Percentiles rank a stretch among this genome's conserved stretches.
Evolutionary conservation across 1,140 invertebrate species (phyloP).

Genomic region (Drosophila fuyamai): DNA sequence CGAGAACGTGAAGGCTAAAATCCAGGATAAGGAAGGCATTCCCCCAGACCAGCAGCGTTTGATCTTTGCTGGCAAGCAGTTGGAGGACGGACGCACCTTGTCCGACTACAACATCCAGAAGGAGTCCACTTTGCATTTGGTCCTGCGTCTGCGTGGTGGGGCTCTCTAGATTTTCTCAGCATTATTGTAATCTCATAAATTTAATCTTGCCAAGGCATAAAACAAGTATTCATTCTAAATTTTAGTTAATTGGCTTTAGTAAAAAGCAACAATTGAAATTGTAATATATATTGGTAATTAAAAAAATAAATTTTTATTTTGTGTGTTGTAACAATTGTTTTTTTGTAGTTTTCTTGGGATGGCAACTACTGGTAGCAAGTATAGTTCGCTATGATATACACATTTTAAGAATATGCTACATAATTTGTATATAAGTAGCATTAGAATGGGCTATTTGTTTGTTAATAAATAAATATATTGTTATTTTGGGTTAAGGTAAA

Average conservation of each 20-base stretch:
- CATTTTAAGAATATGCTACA: too few species aligned
- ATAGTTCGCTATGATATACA: too few species aligned
- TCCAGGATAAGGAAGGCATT: conserved; percentile 93
- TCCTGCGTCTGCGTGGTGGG: conserved; percentile 86
- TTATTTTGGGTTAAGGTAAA: too few species aligned
- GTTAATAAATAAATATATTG: too few species aligned
- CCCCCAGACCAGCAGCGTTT: conserved; percentile 92
- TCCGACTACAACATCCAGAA: conserved; percentile 92
- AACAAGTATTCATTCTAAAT: conserved; percentile 21
- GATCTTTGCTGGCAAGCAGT: conserved; percentile 91
- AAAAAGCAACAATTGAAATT: conserved; percentile 1
- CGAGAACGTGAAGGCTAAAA: conserved; percentile 92
- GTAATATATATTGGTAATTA: conserved; percentile 13
- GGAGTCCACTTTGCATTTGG: conserved; percentile 91
- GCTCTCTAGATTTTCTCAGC: conserved; percentile 54
- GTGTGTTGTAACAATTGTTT: neutral
- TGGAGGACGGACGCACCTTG: conserved; percentile 89
- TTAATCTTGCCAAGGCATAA: conserved; percentile 17
- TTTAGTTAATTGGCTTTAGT: conserved; percentile 12
- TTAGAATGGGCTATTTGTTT: too few species aligned
- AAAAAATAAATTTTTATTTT: conserved; percentile 12
- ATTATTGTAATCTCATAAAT: conserved; percentile 15
- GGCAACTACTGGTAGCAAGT: neutral
- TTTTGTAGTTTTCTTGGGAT: neutral
- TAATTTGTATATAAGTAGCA: too few species aligned